Conservation (phyloP, 2,113 vertebrate species). For the Ornithorhynchus anatinus region DNA sequence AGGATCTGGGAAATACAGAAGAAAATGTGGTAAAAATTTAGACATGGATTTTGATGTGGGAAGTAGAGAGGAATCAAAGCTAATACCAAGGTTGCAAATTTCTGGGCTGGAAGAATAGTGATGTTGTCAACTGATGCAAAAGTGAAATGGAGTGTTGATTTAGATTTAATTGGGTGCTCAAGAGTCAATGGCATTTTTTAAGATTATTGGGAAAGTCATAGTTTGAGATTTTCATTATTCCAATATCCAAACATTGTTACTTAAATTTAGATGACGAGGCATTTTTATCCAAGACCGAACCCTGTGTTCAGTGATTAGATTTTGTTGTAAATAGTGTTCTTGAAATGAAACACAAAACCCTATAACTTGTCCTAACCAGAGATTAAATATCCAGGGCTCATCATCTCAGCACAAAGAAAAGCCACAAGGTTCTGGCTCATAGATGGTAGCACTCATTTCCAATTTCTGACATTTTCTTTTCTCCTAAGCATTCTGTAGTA, state of each 20-base stretch:
- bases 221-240: not conserved
- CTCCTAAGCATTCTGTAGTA: not conserved
- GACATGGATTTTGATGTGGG: not conserved
- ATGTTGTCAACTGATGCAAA: not conserved
- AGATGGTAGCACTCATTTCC: not conserved
- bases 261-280: not conserved
- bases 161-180: too few relatives aligned
- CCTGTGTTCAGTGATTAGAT: not conserved
- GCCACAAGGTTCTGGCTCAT: not conserved
- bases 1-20: not conserved
- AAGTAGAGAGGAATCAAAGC: not conserved
- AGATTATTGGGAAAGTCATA: not conserved
- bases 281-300: not conserved
- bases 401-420: not conserved
- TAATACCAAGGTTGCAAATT: not conserved
- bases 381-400: not conserved
- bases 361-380: not conserved
- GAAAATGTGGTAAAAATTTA: not conserved
- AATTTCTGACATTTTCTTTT: not conserved
- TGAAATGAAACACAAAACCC: not conserved
- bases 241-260: too few relatives aligned
- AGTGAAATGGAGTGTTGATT: not conserved
- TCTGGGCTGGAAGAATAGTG: rapidly evolving
- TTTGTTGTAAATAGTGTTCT: not conserved
- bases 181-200: too few relatives aligned